A percentile compares a stretch with the other conserved stretches of the same genome.
These are phyloP conservation scores for Syngnathus rostellatus DNA, from an alignment of 2,797 vertebrate genomes.

Conservation along the genomic window DNA sequence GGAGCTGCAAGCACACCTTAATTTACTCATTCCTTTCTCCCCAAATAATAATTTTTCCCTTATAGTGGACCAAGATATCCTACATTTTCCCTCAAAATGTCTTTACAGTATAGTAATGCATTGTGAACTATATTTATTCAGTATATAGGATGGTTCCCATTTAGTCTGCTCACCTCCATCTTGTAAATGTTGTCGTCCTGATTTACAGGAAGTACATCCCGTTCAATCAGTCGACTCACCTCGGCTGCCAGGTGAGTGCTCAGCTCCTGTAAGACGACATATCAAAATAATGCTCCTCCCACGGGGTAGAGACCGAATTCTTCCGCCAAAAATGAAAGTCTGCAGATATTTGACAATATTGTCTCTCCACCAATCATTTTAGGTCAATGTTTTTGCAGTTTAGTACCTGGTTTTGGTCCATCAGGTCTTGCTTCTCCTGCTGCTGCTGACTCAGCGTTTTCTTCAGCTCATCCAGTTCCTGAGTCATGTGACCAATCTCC, in stretches of 20 bases:
- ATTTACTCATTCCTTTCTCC: neutral
- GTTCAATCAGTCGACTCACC: slow-evolving; percentile 52
- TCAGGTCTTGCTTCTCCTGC: slow-evolving; percentile 65
- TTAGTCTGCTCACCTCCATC: slow-evolving; percentile 53
- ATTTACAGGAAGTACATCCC: slow-evolving; percentile 30
- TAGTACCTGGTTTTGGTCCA: slow-evolving; percentile 61
- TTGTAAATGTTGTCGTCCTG: slow-evolving; percentile 53
- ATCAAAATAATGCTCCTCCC: neutral
- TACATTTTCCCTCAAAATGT: neutral
- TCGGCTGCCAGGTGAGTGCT: slow-evolving; percentile 59
- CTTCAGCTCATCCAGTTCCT: slow-evolving; percentile 67
- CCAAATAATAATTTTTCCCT: too few species aligned
- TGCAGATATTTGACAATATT: too few species aligned
- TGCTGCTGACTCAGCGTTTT: slow-evolving; percentile 63
- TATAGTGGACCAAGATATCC: neutral
- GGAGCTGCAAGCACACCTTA: slow-evolving; percentile 1
- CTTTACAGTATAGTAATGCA: neutral
- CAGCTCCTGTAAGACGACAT: slow-evolving; percentile 49
- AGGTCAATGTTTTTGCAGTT: too few species aligned
- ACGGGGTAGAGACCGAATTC: too few species aligned
- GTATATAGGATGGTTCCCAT: neutral
- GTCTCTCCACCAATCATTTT: too few species aligned
- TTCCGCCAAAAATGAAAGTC: neutral
- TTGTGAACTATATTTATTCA: neutral
- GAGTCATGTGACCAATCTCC: slow-evolving; percentile 60